These are phyloP conservation scores for Spilogale gracilis DNA, from an alignment of 2,113 vertebrate genomes.

Conservation along the genomic window DNA sequence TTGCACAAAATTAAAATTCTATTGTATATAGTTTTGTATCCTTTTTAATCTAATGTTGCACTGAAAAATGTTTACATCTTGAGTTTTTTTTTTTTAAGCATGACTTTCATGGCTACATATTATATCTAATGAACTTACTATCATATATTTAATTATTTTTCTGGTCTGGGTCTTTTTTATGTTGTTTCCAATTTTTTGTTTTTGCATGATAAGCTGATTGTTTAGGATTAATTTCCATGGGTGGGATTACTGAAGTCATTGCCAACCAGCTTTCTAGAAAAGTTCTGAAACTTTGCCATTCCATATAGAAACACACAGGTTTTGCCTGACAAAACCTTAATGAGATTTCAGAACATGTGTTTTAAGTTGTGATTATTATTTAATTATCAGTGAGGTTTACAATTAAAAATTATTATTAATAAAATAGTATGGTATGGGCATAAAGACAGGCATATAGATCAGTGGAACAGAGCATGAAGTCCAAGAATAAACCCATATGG, in stretches of 20 bases:
- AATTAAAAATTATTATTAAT: not conserved
- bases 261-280: not conserved
- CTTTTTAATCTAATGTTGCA: not conserved
- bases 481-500: not conserved
- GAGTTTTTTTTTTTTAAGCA: not conserved
- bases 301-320: not conserved
- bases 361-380: not conserved
- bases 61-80: not conserved
- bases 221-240: not conserved
- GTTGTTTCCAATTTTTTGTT: not conserved
- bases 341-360: not conserved
- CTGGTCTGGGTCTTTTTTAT: not conserved
- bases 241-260: not conserved
- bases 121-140: constrained; percentile 1
- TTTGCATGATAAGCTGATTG: not conserved
- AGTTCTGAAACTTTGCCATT: not conserved
- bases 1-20: not conserved
- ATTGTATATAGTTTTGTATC: not conserved
- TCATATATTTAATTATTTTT: not conserved
- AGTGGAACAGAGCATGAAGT: not conserved
- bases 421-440: not conserved
- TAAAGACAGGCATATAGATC: not conserved
- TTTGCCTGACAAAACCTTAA: not conserved
- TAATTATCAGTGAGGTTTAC: not conserved
- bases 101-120: not conserved